Conservation (phyloP, 1,140 invertebrate species). For the Pogonomyrmex barbatus region DNA sequence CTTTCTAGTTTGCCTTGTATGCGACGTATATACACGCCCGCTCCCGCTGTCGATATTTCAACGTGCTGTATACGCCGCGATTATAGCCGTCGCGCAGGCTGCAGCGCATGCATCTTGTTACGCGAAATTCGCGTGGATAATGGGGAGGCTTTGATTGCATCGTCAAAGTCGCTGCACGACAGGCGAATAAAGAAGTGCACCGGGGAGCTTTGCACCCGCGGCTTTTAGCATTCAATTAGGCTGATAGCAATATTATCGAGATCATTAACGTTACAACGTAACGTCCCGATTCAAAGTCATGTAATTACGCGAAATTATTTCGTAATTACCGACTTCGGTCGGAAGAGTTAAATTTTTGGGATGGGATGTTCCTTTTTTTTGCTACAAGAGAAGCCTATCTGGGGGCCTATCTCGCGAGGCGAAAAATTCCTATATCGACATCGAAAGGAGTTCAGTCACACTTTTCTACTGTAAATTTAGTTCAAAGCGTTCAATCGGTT, state of each 20-base stretch:
- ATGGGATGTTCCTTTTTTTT: no score
- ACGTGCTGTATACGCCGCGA: conserved; percentile 43
- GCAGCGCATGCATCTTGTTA: conserved; percentile 60
- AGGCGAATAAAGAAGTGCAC: conserved; percentile 3
- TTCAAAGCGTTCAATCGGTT: conserved; percentile 6
- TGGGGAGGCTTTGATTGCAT: conserved; percentile 53
- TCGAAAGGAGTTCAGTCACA: neutral
- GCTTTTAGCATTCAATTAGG: conserved; percentile 41
- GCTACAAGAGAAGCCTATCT: neutral
- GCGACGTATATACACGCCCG: conserved; percentile 30
- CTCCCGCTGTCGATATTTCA: conserved; percentile 59
- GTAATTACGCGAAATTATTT: neutral
- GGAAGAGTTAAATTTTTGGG: neutral
- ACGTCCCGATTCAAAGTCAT: neutral
- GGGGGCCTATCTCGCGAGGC: neutral
- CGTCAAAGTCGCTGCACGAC: conserved; percentile 50
- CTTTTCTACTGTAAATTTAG: neutral
- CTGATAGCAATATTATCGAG: neutral
- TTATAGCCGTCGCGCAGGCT: conserved; percentile 49
- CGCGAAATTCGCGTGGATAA: conserved; percentile 57
- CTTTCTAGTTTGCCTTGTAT: conserved; percentile 69
- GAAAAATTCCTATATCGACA: neutral
- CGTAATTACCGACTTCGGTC: neutral
- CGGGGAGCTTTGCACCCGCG: neutral
- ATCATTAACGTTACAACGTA: neutral